Conservation (phyloP, 2,888 invertebrate species). For the Meandrusa payeni region DNA sequence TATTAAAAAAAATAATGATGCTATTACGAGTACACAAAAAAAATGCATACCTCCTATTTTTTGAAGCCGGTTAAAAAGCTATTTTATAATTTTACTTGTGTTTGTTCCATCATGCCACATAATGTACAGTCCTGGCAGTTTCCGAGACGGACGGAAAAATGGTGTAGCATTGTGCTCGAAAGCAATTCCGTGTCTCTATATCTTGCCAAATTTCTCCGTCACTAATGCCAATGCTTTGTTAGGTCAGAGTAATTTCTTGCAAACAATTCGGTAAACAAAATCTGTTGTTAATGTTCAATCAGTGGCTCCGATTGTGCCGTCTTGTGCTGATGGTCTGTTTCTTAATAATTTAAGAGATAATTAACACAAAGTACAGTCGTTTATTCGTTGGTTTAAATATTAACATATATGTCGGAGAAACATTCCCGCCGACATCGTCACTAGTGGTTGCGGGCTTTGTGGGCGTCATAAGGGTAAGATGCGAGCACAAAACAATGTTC, state of each 20-base stretch:
- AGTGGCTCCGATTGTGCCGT: slow-evolving; percentile 10
- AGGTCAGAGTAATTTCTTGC: slow-evolving; percentile 20
- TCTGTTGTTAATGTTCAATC: slow-evolving; percentile 24
- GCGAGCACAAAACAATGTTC: too few relatives aligned
- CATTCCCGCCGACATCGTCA: too few relatives aligned
- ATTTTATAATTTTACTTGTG: too few relatives aligned
- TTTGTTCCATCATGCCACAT: slow-evolving; percentile 1
- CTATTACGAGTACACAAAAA: too few relatives aligned
- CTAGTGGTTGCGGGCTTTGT: too few relatives aligned
- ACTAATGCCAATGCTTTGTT: slow-evolving; percentile 23
- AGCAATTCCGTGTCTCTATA: slow-evolving; percentile 21
- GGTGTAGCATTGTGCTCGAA: slow-evolving; percentile 13
- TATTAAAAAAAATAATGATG: too few relatives aligned
- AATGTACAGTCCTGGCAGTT: slow-evolving; percentile 10
- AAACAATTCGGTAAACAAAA: slow-evolving; percentile 21
- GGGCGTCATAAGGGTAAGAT: too few relatives aligned
- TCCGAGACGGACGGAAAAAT: slow-evolving; percentile 15
- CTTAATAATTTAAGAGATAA: slow-evolving; percentile 14
- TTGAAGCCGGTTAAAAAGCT: too few relatives aligned
- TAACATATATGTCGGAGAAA: too few relatives aligned
- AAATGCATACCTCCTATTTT: too few relatives aligned
- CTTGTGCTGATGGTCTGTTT: neutral
- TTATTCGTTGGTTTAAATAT: neutral
- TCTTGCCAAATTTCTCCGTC: slow-evolving; percentile 20
- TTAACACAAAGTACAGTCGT: slow-evolving; percentile 1